phyloP scores from a whole-genome alignment of 1,140 invertebrate genomes.

The Drosophila orosa region DNA sequence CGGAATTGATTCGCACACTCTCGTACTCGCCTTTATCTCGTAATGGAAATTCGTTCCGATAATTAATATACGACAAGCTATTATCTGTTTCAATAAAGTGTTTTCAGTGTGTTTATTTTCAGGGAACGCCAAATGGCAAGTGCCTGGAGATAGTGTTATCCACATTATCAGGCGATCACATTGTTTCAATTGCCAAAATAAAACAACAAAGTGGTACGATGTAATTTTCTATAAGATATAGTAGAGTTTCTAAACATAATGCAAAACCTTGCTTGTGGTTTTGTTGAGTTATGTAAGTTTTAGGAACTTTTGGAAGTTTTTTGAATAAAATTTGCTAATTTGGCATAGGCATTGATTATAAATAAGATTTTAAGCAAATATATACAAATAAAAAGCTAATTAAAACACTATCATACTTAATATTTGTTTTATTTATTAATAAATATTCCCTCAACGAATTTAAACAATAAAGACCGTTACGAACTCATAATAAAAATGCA shows the following conservation, averaged over 20 bases:
- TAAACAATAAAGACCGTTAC: neutral
- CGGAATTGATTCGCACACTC: slow-evolving; percentile 40
- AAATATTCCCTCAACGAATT: neutral
- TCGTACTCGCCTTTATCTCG: slow-evolving; percentile 33
- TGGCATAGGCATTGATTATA: neutral
- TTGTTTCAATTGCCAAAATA: neutral
- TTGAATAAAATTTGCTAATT: no score
- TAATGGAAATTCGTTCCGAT: slow-evolving; percentile 79
- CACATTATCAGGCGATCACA: slow-evolving; percentile 18
- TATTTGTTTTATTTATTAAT: no score
- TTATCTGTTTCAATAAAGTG: slow-evolving; percentile 68
- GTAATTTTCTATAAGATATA: neutral
- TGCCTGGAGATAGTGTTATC: slow-evolving; percentile 24
- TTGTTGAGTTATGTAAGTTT: neutral
- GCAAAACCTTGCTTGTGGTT: neutral
- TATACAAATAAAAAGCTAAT: neutral
- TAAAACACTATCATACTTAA: no score
- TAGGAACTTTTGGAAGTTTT: no score
- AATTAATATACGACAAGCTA: slow-evolving; percentile 78
- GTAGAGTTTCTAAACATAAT: neutral
- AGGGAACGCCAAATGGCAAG: slow-evolving; percentile 27
- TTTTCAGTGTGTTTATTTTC: slow-evolving; percentile 57
- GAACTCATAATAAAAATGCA: no score
- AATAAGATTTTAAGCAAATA: neutral
- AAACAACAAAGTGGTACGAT: neutral